A percentile compares a stretch with the other conserved stretches of the same genome.
Evolutionary conservation across 2,888 invertebrate genomes (phyloP).

Genomic region (Machimus atricapillus): DNA sequence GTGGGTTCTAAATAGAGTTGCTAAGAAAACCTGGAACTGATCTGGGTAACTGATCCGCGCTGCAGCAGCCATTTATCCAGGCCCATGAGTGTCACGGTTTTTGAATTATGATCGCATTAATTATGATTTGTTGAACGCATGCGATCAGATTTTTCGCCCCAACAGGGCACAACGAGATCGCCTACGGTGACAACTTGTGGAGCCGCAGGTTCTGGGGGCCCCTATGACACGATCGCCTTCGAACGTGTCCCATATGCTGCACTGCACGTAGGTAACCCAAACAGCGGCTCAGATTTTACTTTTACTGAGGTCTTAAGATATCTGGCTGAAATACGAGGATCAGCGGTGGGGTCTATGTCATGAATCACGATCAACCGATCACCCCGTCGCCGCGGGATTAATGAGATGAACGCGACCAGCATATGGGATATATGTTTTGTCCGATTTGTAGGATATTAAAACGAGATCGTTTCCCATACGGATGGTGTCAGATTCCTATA

Average conservation of each 20-base stretch:
- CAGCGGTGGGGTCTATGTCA: neutral
- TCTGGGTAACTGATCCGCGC: neutral
- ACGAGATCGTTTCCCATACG: neutral
- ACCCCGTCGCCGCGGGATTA: neutral
- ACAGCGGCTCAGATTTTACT: neutral
- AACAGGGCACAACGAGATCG: neutral
- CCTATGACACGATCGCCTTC: neutral
- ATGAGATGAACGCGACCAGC: neutral
- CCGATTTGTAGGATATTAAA: neutral
- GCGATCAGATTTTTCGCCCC: neutral
- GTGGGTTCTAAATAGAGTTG: neutral
- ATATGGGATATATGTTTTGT: neutral
- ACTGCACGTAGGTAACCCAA: neutral
- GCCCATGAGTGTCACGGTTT: neutral
- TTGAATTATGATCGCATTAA: neutral
- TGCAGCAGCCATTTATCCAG: neutral
- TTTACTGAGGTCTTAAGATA: neutral
- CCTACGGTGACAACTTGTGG: neutral
- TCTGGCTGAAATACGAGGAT: neutral
- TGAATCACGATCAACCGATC: neutral
- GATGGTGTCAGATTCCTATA: neutral
- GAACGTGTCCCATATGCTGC: neutral
- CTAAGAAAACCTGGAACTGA: neutral
- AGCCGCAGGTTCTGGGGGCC: neutral
- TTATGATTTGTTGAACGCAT: slow-evolving; percentile 1